Base-by-base conservation (phyloP, 1,140 invertebrate genomes). In the Achatina immaculata region DNA sequence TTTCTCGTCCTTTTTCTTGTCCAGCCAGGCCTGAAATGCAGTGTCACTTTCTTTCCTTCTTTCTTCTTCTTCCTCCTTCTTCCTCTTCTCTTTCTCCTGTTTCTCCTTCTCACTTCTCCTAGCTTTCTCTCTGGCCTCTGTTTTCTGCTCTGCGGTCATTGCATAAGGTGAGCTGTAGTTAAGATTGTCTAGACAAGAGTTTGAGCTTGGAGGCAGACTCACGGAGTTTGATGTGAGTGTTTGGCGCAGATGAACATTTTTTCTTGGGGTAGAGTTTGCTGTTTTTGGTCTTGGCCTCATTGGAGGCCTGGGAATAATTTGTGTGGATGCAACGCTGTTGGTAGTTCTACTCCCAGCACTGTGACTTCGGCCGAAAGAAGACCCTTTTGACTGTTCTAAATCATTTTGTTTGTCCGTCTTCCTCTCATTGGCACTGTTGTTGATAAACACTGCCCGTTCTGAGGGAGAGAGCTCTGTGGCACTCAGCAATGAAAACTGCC, bases 141-240 rank as follows among this genome's bases (percentile, higher is more conserved):
- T 66, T 28, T 81, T 81, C 71, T 81, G 73, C 0, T 73, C 51
- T 3, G 78, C 78, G 14, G 87, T 83, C 81, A 89, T 81, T 55
- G 84, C 89, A 85, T 90, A 90, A 28, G 88, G 88, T 28, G 89
- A 90, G 74, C 80, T 83, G 75, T 90, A 90, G 76, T 85, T 79
- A 81, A 85, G 85, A 48, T 85, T 84, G 21, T 83, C 79, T 51
- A 84, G 72, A 65, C 55, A 42, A 48, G 55, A 24, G 28, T 48
- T 76, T 9, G 42, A 55, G 16, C 14, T 28, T 7, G 9, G 42
- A 1, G 16, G 16, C 9, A 40, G 43, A 21, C 36, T 36, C 31
- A 79, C 82, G 0, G 82, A 78, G 43, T 66, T 80, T 0, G 82
- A 75, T 24, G 68, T 42, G 9, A 55, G 58, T 21, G 82, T 81